Base-by-base conservation (phyloP, 2,888 invertebrate genomes). In the Luperina nickerlii region DNA sequence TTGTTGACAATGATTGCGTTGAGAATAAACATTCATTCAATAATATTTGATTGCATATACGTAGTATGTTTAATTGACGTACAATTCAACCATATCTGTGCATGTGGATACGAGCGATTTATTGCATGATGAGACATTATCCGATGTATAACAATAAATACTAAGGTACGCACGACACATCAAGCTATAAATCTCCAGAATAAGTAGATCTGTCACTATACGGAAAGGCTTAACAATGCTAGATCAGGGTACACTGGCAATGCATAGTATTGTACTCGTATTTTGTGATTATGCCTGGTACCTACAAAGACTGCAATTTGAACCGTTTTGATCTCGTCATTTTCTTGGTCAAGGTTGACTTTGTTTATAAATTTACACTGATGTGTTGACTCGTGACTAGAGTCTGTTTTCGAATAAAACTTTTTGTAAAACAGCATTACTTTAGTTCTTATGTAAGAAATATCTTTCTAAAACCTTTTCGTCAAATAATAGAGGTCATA, bases 341-440 rank as follows among this genome's bases (percentile, higher is more conserved):
- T n/a, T 32, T 57, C 48, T 63, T 20, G 48, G 54, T 45, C 79
- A 79, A 82, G 63, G 79, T 42, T 32, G 20, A 9, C 27, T 42
- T 72, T 82, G 68, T 73, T 84, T 83, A 83, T n/a, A 65, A 27
- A 2, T 63, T 63, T 65, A 62, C 32, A 18, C 0, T 27, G 4
- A 24, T 24, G 18, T 62, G 20, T 60, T 2, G 15, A 24, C 6
- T 65, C 8, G 2, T 11, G 24, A 42, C 13, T 32, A 15, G 8
- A 32, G 54, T 38, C 24, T n/a, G 9, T 70, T 24, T 70, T 54
- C 18, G 9, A 54, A n/a, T 15, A 42, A 24, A 66, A 24, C 0
- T 42, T n/a, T 42, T 11, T 38, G 24, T 65, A 2, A 32, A 20
- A 69, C 20, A 20, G 20, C 5, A 27, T 67, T 18, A 15, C 20